Evolutionary conservation across 92 coral and sea anemone species (phyloP).

Genomic region (Phymanthus crucifer): DNA sequence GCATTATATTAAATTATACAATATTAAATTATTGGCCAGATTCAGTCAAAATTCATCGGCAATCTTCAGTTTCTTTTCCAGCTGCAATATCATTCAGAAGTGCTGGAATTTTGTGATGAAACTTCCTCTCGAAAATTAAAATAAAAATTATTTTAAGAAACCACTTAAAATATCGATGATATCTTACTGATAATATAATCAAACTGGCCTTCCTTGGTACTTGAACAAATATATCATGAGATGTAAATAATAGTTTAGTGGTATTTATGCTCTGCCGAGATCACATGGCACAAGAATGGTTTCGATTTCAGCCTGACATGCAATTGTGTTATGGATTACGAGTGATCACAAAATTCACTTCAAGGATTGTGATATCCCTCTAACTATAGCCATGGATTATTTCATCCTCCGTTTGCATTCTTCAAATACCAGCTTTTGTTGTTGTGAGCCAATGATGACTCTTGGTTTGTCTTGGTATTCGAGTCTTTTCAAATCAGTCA

Average conservation of each 20-base stretch:
- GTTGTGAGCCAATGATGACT: slow-evolving; percentile 12
- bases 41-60: neutral
- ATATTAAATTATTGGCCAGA: neutral
- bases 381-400: neutral
- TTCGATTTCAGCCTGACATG: neutral
- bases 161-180: neutral
- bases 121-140: neutral
- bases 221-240: neutral
- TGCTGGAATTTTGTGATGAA: neutral
- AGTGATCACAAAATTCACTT: slow-evolving; percentile 12
- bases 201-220: neutral
- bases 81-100: neutral
- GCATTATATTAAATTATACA: neutral
- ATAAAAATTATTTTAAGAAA: neutral
- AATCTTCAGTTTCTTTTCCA: neutral
- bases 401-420: slow-evolving; percentile 24
- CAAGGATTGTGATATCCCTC: neutral
- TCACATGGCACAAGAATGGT: neutral
- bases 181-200: neutral
- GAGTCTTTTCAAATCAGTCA: slow-evolving; percentile 27
- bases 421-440: slow-evolving; percentile 17
- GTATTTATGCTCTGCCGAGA: neutral
- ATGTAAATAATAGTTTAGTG: too few relatives aligned
- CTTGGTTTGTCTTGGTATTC: slow-evolving; percentile 21
- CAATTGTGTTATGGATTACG: slow-evolving; percentile 9